Percentiles rank a stretch among this genome's conserved stretches.
These are phyloP conservation scores for Caenorhabditis parvicauda DNA, from an alignment of 2,888 invertebrate genomes.

Conservation along the genomic window DNA sequence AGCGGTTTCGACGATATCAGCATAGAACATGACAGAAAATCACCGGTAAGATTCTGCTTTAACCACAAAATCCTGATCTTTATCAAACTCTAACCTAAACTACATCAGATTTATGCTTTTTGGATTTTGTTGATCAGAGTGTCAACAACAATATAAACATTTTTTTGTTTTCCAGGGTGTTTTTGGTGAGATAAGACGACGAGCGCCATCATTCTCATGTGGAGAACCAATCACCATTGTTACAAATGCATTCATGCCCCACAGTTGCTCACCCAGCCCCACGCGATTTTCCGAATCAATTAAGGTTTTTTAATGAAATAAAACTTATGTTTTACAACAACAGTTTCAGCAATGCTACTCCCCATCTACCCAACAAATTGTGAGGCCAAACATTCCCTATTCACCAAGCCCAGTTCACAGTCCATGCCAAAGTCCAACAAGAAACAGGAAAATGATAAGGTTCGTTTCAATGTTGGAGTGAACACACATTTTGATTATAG, in stretches of 20 bases:
- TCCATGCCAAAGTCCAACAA: conserved; percentile 40
- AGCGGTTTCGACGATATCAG: conserved; percentile 56
- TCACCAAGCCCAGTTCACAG: conserved; percentile 43
- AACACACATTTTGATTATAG: conserved; percentile 4
- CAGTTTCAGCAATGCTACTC: conserved; percentile 53
- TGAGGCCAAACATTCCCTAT: conserved; percentile 59
- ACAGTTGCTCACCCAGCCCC: conserved; percentile 57
- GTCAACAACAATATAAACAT: too few species aligned
- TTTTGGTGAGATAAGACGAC: conserved; percentile 1
- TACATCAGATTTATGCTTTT: conserved; percentile 8
- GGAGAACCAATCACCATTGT: conserved; percentile 57
- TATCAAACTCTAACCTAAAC: too few species aligned
- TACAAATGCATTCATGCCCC: conserved; percentile 55
- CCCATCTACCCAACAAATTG: conserved; percentile 60
- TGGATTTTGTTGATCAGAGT: not conserved
- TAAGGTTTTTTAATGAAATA: conserved; percentile 15
- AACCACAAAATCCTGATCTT: too few species aligned
- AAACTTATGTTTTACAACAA: not conserved
- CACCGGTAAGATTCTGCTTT: not conserved
- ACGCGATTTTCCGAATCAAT: conserved; percentile 38
- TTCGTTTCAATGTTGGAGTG: too few species aligned
- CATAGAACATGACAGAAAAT: conserved; percentile 12
- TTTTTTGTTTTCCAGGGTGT: too few species aligned
- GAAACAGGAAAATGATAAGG: conserved; percentile 13
- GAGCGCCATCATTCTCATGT: conserved; percentile 21